Conservation (phyloP, 2,797 vertebrate species). For the Linurgus olivaceus region DNA sequence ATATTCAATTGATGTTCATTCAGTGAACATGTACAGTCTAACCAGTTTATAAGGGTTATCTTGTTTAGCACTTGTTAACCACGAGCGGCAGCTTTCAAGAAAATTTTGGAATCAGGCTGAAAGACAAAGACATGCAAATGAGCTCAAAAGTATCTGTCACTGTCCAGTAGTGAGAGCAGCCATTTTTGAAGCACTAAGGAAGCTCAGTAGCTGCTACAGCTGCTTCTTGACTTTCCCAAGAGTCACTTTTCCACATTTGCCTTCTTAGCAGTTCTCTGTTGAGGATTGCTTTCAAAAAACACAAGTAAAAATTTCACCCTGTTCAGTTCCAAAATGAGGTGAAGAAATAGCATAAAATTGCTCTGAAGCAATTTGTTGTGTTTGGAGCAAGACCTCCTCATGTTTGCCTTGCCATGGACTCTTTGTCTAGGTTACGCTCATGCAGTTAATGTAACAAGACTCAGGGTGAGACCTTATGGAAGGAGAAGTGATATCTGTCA, state of each 20-base stretch:
- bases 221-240: not conserved
- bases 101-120: not conserved
- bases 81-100: not conserved
- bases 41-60: not conserved
- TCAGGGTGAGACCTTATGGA: not conserved
- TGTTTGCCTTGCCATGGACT: not conserved
- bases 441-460: not conserved
- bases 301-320: rapidly evolving
- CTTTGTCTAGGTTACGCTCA: not conserved
- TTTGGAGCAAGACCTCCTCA: not conserved
- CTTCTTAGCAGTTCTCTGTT: not conserved
- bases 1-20: not conserved
- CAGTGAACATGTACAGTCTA: not conserved
- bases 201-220: not conserved
- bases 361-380: not conserved
- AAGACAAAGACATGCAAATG: not conserved
- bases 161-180: not conserved
- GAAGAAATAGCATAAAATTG: not conserved
- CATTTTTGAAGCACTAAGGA: not conserved
- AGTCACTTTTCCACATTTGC: not conserved
- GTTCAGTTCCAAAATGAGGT: not conserved
- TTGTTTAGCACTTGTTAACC: not conserved
- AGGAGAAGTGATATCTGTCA: not conserved
- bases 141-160: not conserved
- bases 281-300: not conserved